phyloP scores from a whole-genome alignment of 2,797 vertebrate genomes.

The Podarcis siculus region DNA sequence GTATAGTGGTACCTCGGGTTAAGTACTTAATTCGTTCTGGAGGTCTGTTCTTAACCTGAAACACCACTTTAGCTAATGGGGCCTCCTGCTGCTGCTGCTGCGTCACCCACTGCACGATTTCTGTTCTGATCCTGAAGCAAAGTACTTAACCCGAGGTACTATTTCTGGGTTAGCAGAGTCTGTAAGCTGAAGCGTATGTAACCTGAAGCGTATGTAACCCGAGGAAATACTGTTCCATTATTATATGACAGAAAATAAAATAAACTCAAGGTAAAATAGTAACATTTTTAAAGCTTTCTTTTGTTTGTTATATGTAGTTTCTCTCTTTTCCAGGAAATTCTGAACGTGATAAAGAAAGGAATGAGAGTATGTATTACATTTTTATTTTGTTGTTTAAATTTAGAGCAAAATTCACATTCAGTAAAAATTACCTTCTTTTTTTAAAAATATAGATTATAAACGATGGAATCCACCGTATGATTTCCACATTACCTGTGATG shows the following conservation, averaged over 20 bases:
- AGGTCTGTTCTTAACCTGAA: too few relatives aligned
- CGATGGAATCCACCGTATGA: not conserved
- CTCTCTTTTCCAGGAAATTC: constrained; percentile 30
- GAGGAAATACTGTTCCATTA: not conserved
- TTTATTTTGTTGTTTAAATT: constrained; percentile 6
- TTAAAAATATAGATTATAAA: not conserved
- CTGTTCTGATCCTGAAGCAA: too few relatives aligned
- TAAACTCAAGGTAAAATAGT: not conserved
- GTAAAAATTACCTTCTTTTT: constrained; percentile 23
- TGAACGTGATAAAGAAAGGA: constrained; percentile 1
- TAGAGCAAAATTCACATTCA: not conserved
- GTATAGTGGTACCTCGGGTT: too few relatives aligned
- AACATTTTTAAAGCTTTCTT: not conserved
- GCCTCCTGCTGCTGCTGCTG: too few relatives aligned
- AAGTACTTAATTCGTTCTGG: too few relatives aligned
- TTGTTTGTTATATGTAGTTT: not conserved
- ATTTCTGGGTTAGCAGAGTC: too few relatives aligned
- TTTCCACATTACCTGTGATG: not conserved
- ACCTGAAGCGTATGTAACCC: too few relatives aligned
- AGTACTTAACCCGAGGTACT: too few relatives aligned
- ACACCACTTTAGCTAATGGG: too few relatives aligned
- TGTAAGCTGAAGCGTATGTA: too few relatives aligned
- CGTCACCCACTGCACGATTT: too few relatives aligned
- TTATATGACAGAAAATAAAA: not conserved
- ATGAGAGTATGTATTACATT: constrained; percentile 2